Percentiles rank a stretch among this genome's conserved stretches.
Conservation (phyloP, 2,888 invertebrate genomes). For the Acronicta alni region DNA sequence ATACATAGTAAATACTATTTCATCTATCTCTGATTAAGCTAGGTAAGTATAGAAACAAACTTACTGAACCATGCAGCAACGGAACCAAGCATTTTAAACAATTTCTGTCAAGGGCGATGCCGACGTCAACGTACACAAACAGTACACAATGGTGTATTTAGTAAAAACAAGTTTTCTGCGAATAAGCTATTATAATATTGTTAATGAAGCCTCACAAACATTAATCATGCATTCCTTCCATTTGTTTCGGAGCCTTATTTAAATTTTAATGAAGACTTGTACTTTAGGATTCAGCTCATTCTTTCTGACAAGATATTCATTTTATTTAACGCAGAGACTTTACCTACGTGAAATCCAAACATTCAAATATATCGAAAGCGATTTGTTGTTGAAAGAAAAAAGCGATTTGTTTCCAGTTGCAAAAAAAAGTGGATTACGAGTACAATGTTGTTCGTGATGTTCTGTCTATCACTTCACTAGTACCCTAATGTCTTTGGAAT, state of each 20-base stretch:
- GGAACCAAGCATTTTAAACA: constrained; percentile 54
- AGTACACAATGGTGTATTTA: constrained; percentile 12
- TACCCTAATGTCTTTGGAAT: no score
- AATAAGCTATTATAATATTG: constrained; percentile 21
- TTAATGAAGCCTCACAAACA: constrained; percentile 20
- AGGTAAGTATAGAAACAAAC: constrained; percentile 22
- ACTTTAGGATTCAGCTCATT: no score
- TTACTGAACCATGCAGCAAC: constrained; percentile 50
- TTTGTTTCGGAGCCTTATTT: constrained; percentile 12
- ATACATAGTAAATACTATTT: background rate
- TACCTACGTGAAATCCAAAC: no score
- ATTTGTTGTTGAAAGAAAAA: no score
- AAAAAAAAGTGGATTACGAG: no score
- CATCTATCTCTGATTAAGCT: background rate
- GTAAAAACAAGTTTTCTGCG: constrained; percentile 33
- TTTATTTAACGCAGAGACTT: no score
- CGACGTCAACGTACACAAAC: constrained; percentile 25
- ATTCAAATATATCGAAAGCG: no score
- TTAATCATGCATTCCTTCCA: constrained; percentile 16
- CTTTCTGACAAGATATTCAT: no score
- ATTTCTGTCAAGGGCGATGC: constrained; percentile 44
- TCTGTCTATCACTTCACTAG: no score
- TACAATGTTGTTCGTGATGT: no score
- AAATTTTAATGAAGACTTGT: background rate
- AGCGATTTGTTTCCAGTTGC: no score